These are phyloP conservation scores for Lagopus leucura DNA, from an alignment of 2,113 vertebrate genomes.

Conservation along the genomic window DNA sequence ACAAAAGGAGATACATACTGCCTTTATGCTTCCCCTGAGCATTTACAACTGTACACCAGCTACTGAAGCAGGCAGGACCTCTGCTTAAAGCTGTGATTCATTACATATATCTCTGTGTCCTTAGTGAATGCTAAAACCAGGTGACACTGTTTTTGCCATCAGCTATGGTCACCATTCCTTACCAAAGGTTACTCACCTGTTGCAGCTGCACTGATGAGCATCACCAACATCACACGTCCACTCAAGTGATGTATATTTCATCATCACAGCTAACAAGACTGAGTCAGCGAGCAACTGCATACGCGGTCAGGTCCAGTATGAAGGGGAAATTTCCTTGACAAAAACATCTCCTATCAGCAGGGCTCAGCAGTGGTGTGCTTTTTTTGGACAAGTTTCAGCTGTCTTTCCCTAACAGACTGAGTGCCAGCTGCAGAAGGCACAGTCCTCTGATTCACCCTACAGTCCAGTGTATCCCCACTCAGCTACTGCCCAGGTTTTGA, in stretches of 20 bases:
- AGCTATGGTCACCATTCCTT: not conserved
- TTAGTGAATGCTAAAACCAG: not conserved
- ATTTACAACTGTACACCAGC: not conserved
- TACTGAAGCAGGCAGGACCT: not conserved
- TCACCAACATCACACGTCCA: not conserved
- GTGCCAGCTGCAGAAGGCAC: not conserved
- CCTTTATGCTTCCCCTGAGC: not conserved
- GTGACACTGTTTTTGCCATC: not conserved
- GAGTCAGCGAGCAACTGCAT: not conserved
- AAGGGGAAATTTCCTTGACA: not conserved
- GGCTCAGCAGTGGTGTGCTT: not conserved
- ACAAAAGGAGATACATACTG: not conserved
- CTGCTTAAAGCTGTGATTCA: not conserved
- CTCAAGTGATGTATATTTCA: rapidly evolving
- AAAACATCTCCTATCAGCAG: not conserved
- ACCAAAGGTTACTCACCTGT: not conserved
- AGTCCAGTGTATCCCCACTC: rapidly evolving
- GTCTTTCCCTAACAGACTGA: not conserved
- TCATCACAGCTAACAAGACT: not conserved
- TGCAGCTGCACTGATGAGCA: not conserved
- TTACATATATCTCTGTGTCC: no score
- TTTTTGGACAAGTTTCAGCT: not conserved
- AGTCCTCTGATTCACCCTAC: not conserved
- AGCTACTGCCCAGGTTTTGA: not conserved
- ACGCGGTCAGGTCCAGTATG: rapidly evolving